Conservation (phyloP, 1,140 invertebrate species). For the Drosophila gunungcola region DNA sequence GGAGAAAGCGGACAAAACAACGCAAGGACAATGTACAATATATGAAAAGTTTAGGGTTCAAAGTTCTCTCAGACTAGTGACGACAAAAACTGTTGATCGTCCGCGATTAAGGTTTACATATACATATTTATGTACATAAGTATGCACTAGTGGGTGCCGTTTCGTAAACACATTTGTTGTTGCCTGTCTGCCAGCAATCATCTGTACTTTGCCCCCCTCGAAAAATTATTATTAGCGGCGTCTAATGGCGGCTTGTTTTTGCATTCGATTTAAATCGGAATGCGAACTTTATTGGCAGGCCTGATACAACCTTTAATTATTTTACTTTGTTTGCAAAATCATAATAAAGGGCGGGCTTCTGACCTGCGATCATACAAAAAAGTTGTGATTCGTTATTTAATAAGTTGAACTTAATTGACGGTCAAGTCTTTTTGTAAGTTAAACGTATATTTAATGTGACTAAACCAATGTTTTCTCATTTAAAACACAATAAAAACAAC, state of each 20-base stretch:
- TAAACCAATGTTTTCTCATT: too few relatives aligned
- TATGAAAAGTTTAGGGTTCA: slow-evolving; percentile 6
- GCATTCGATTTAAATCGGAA: slow-evolving; percentile 41
- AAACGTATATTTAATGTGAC: too few relatives aligned
- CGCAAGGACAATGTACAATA: neutral
- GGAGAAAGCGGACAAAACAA: slow-evolving; percentile 23
- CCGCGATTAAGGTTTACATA: neutral
- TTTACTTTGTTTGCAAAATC: slow-evolving; percentile 1
- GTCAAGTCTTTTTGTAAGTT: too few relatives aligned
- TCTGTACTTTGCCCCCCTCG: slow-evolving; percentile 69
- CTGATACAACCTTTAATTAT: slow-evolving; percentile 1
- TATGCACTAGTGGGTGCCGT: slow-evolving; percentile 11
- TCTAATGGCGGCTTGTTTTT: slow-evolving; percentile 20
- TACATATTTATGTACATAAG: neutral
- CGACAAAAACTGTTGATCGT: slow-evolving; percentile 54
- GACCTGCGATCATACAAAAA: too few relatives aligned
- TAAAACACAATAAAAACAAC: too few relatives aligned
- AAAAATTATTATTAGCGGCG: slow-evolving; percentile 42
- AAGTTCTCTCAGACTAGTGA: slow-evolving; percentile 40
- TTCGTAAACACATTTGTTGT: slow-evolving; percentile 29
- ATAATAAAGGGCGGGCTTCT: neutral
- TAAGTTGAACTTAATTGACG: too few relatives aligned
- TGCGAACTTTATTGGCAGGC: slow-evolving; percentile 10
- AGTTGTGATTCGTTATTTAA: too few relatives aligned
- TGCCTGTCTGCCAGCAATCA: slow-evolving; percentile 31